phyloP scores from a whole-genome alignment of 2,113 vertebrate species.

The Otus sunia region DNA sequence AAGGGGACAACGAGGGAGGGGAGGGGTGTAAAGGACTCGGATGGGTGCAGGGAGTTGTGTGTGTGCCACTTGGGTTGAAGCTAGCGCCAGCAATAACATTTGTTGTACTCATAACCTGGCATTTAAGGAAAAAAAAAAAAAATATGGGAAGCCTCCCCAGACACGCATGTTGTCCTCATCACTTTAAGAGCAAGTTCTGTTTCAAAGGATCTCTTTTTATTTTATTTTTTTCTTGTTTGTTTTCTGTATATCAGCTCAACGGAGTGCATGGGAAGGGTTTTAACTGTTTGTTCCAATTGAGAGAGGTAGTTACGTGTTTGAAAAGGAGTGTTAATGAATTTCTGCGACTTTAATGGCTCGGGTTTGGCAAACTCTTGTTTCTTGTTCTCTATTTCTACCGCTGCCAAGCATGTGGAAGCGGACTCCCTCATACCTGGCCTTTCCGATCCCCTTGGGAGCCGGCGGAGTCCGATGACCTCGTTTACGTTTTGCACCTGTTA shows the following conservation, averaged over 20 bases:
- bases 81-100: slow-evolving; percentile 76
- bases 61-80: slow-evolving; percentile 59
- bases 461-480: fast-evolving
- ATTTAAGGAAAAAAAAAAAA: slow-evolving; percentile 29
- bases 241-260: slow-evolving; percentile 25
- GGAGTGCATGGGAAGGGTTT: slow-evolving; percentile 57
- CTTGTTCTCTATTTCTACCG: slow-evolving; percentile 7
- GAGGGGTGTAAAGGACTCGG: slow-evolving; percentile 33
- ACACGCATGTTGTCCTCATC: slow-evolving; percentile 52
- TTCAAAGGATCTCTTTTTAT: slow-evolving; percentile 40
- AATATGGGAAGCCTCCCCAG: slow-evolving; percentile 46
- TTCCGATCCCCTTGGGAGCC: neutral
- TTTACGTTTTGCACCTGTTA: neutral
- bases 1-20: neutral
- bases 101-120: slow-evolving; percentile 54
- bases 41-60: slow-evolving; percentile 29
- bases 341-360: neutral
- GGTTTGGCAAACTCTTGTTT: slow-evolving; percentile 55
- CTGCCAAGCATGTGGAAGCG: neutral
- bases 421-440: neutral
- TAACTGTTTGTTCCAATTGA: slow-evolving; percentile 38
- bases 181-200: slow-evolving; percentile 60
- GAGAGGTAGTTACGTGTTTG: slow-evolving; percentile 49
- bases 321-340: slow-evolving; percentile 29
- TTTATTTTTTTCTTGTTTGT: slow-evolving; percentile 22